These are phyloP conservation scores for Teleogryllus occipitalis DNA, from an alignment of 1,140 invertebrate species.

Conservation along the genomic window DNA sequence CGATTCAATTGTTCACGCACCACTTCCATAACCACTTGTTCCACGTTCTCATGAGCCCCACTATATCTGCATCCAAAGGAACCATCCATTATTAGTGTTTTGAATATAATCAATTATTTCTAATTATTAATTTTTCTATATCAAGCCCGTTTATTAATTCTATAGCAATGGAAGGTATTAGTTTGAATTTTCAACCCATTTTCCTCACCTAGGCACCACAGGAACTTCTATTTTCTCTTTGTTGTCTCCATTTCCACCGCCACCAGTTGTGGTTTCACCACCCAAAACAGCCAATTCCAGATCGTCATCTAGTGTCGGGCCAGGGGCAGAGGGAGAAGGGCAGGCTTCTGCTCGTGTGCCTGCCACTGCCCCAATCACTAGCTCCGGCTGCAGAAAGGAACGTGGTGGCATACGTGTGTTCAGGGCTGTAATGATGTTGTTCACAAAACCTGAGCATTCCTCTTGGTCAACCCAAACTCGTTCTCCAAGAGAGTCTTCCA, in stretches of 20 bases:
- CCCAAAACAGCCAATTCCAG: slow-evolving; percentile 25
- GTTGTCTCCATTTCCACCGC: slow-evolving; percentile 15
- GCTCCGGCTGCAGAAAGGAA: slow-evolving; percentile 49
- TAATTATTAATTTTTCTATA: neutral
- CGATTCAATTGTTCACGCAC: slow-evolving; percentile 80
- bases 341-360: slow-evolving; percentile 14
- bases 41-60: slow-evolving; percentile 59
- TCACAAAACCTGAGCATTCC: slow-evolving; percentile 84
- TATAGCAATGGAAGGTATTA: no score
- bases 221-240: slow-evolving; percentile 23
- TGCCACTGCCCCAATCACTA: slow-evolving; percentile 38
- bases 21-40: slow-evolving; percentile 72
- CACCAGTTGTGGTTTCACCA: slow-evolving; percentile 15
- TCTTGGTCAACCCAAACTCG: slow-evolving; percentile 87
- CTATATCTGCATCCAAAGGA: slow-evolving; percentile 42
- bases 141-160: neutral
- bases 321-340: slow-evolving; percentile 42
- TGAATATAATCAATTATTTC: neutral
- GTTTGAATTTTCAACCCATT: neutral
- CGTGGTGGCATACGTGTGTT: slow-evolving; percentile 67
- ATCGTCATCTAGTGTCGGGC: slow-evolving; percentile 43
- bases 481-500: slow-evolving; percentile 90
- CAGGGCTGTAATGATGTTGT: slow-evolving; percentile 86
- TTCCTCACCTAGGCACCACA: slow-evolving; percentile 23
- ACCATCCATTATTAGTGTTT: neutral